Percentiles rank a stretch among this genome's conserved stretches.
Conservation (phyloP, 1,140 invertebrate genomes). For the Aphidius ervi region DNA sequence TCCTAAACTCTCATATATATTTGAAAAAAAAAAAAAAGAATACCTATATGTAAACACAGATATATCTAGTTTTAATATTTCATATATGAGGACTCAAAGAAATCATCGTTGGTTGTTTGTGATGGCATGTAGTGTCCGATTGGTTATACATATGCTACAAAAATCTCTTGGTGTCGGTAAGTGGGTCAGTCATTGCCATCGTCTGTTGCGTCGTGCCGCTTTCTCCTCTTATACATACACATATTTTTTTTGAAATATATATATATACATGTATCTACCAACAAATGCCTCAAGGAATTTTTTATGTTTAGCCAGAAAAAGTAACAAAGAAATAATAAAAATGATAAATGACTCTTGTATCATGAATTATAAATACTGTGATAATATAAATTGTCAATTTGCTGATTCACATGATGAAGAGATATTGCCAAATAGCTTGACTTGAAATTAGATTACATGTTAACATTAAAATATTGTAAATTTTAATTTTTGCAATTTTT, state of each 20-base stretch:
- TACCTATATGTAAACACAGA: no score
- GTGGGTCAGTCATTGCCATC: constrained; percentile 20
- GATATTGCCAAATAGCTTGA: no score
- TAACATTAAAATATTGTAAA: neutral
- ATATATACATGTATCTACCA: constrained; percentile 6
- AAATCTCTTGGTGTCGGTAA: constrained; percentile 15
- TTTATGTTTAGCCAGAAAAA: neutral
- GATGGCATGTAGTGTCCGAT: neutral
- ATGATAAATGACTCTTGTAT: no score
- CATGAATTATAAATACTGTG: no score
- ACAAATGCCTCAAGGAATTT: constrained; percentile 6
- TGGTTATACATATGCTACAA: constrained; percentile 10
- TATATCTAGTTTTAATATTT: no score
- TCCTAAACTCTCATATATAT: neutral
- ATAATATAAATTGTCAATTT: no score
- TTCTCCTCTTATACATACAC: constrained; percentile 20
- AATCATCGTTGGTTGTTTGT: no score
- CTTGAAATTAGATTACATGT: neutral
- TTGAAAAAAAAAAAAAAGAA: no score
- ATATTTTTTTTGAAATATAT: no score
- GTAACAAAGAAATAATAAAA: neutral
- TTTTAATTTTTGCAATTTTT: neutral
- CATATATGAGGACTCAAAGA: no score
- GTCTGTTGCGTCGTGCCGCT: constrained; percentile 26
- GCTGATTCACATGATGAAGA: no score